Evolutionary conservation across 1,140 invertebrate genomes (phyloP), one percentile per base, ranked within the genome.

Genomic region (Dendrolimus kikuchii): DNA sequence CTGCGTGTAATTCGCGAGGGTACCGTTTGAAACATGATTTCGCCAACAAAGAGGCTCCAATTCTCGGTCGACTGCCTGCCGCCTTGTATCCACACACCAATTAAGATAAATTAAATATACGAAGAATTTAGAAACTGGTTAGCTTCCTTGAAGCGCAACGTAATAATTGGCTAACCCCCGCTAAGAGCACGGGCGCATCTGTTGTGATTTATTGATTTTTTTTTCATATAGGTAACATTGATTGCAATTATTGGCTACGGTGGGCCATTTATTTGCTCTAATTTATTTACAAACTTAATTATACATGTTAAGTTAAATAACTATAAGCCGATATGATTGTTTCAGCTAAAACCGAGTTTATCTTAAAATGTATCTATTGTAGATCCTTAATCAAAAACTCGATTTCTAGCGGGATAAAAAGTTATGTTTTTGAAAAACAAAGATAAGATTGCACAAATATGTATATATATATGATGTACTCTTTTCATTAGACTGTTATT

Each of bases 91-190:
- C 66, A 81, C 77, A 80, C 69, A 81, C 76, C 77, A 84, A 86
- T 86, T 83, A 83, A 81, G 75, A 66, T 82, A 68, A 82, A 86
- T 86, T 81, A 82, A 86, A 84, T 81, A 78, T 81, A 84, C 80
- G 71, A 81, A 84, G 81, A 86, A 86, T 84, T 84, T 86, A 86
- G 83, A 84, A 86, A 86, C 76, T 84, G 76, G 71, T 80, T 80
- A 80, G 73, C 81, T 84, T 84, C 74, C 81, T 83, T 81, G 77
- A 80, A 86, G 79, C 83, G 83, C 81, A 82, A 77, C 83, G 81
- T 60, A 57, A 71, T 86, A 86, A 86, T 86, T 86, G 81, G 81
- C 80, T 77, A 76, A 74, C 74, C 65, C 72, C 64, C 62, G 75
- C 66, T 71, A 64, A 66, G 68, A 78, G 72, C 71, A 81, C 73